Base-by-base conservation (phyloP, 2,797 vertebrate genomes). In the Phrynocephalus vlangalii region DNA sequence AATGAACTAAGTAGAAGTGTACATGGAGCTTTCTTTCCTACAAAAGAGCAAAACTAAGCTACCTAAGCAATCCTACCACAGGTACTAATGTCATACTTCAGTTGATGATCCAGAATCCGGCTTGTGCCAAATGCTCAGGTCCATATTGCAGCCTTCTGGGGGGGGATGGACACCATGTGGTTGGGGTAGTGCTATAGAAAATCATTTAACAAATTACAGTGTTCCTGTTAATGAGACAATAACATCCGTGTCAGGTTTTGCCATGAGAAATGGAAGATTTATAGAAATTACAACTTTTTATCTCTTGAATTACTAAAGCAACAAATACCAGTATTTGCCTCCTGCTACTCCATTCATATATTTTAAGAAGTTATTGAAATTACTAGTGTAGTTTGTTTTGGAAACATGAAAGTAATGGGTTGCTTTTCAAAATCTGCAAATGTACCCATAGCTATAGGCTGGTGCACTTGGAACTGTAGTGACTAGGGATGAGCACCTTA, bases 1-100 rank as follows among this genome's bases (percentile, higher is more conserved):
- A 88, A 56, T 13, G 83, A 73, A 81, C 83, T 90, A 83, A 89
- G 86, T 71, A 92, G 28, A 89, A 86, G 82, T 88, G 90, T 91
- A 93, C 86, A 93, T 87, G 78, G 81, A 90, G 75, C 70, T 1
- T 67, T 60, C 50, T 26, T 60, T 79, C 63, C 2, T 44, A 24
- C 8, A 22, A 22, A 48, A 48, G 1, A 82, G 28, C 30, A 16
- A 68, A 9, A 11, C 15, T 1, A 71, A 68, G 50, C 8, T 8
- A 13, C n/a, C 38, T 70, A 82, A 48, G 6, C 28, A 38, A 3
- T 38, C 44, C 9, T 18, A 5, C 80, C 66, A 38, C 18, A 30
- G 15, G n/a, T 86, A 87, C 82, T 89, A 92, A 73, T 22, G 20
- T 75, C 75, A 13, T 3, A 79, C 87, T 85, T 93, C 73, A 38